Conservation (phyloP, 2,888 invertebrate species). For the Idaea aversata region DNA sequence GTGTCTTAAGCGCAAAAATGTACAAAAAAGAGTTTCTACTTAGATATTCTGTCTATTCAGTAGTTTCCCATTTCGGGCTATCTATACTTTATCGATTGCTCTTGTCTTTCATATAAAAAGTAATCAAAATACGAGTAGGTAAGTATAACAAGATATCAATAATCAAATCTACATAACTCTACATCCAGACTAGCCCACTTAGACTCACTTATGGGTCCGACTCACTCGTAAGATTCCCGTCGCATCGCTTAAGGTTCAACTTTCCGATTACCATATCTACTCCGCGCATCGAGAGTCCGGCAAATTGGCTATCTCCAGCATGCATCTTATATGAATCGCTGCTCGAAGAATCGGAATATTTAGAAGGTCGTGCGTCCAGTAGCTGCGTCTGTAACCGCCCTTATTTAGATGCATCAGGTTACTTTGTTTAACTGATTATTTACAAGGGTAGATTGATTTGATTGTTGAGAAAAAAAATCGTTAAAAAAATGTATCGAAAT, state of each 20-base stretch:
- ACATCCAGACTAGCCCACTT: background rate
- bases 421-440: background rate
- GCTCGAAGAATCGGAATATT: conserved; percentile 52
- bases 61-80: too few species aligned
- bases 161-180: background rate
- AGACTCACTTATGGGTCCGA: background rate
- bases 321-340: conserved; percentile 62
- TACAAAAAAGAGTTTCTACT: too few species aligned
- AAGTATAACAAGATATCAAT: background rate
- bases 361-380: conserved; percentile 57
- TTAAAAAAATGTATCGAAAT: too few species aligned
- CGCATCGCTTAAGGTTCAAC: conserved; percentile 12
- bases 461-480: background rate
- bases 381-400: conserved; percentile 47
- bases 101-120: background rate
- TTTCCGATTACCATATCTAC: conserved; percentile 71
- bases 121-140: background rate
- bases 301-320: conserved; percentile 68
- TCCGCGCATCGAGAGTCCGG: conserved; percentile 54
- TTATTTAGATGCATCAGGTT: conserved; percentile 55
- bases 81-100: background rate
- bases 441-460: background rate
- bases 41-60: too few species aligned
- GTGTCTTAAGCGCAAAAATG: too few species aligned
- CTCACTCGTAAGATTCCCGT: background rate